Evolutionary conservation across 1,140 invertebrate genomes (phyloP).

Genomic region (Holotrichia oblita): DNA sequence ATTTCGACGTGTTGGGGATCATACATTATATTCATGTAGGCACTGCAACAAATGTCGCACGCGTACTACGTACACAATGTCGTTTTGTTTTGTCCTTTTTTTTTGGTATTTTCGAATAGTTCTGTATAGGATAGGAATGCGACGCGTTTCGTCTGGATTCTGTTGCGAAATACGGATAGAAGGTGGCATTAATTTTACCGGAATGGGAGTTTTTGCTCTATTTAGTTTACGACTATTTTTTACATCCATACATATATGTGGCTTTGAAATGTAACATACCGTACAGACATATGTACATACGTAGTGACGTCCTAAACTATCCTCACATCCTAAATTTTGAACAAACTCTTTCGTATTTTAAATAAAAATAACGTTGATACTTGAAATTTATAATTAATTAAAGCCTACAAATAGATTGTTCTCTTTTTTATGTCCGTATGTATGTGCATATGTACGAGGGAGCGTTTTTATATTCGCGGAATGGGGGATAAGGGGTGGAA

Average conservation of each 20-base stretch:
- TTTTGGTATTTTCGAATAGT: neutral
- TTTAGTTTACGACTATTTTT: neutral
- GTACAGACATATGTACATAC: too few relatives aligned
- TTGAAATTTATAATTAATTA: too few relatives aligned
- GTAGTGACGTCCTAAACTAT: too few relatives aligned
- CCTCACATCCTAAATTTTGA: too few relatives aligned
- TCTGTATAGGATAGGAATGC: neutral
- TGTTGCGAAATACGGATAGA: neutral
- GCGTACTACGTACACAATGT: neutral
- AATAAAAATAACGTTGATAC: too few relatives aligned
- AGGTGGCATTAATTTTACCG: neutral
- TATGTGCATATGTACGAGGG: too few relatives aligned
- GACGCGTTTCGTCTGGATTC: neutral
- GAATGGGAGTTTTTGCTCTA: neutral
- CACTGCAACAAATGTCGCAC: neutral
- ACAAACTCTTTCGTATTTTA: too few relatives aligned
- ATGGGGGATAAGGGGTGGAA: too few relatives aligned
- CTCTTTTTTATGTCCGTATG: too few relatives aligned
- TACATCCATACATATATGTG: neutral
- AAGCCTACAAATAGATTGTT: too few relatives aligned
- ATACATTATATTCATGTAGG: neutral
- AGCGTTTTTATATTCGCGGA: too few relatives aligned
- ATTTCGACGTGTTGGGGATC: neutral
- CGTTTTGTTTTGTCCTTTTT: too few relatives aligned
- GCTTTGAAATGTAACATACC: neutral